Percentiles rank a stretch among this genome's conserved stretches.
These are phyloP conservation scores for Stichopus horrens DNA, from an alignment of 53 echinoderm and acorn worm genomes.

Conservation along the genomic window DNA sequence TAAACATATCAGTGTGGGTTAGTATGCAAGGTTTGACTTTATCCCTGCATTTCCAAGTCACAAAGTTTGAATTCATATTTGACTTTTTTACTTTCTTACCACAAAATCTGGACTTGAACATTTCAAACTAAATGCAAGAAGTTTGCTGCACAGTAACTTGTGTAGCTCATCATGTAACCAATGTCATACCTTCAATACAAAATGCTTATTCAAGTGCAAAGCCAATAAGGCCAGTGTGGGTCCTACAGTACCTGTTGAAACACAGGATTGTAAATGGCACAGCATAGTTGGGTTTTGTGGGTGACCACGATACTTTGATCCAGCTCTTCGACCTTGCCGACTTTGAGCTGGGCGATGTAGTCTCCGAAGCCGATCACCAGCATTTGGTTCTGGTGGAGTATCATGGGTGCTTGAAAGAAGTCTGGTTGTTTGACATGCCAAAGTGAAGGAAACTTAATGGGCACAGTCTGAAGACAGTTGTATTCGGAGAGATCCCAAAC, in stretches of 20 bases:
- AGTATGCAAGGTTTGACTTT: too few relatives aligned
- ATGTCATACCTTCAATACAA: too few relatives aligned
- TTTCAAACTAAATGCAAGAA: too few relatives aligned
- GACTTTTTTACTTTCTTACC: too few relatives aligned
- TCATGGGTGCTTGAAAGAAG: constrained; percentile 46
- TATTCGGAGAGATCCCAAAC: constrained; percentile 91
- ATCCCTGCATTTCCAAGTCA: too few relatives aligned
- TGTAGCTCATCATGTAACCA: too few relatives aligned
- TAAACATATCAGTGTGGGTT: too few relatives aligned
- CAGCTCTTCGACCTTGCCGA: constrained; percentile 58
- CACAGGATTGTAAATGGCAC: constrained; percentile 82
- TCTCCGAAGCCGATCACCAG: constrained; percentile 78
- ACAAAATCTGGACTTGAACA: too few relatives aligned
- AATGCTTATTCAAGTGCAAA: too few relatives aligned
- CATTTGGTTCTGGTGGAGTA: constrained; percentile 34
- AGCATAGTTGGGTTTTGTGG: constrained; percentile 80
- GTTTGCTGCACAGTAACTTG: too few relatives aligned
- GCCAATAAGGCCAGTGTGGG: too few relatives aligned
- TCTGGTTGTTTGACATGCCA: constrained; percentile 78
- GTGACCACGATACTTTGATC: constrained; percentile 64
- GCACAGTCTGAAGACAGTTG: constrained; percentile 78
- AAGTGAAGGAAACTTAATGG: constrained; percentile 67
- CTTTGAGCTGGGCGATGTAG: constrained; percentile 65
- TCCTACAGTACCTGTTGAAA: constrained; percentile 74
- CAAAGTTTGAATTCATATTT: too few relatives aligned